phyloP scores from a whole-genome alignment of 2,113 vertebrate species.

The Bubo scandiacus region DNA sequence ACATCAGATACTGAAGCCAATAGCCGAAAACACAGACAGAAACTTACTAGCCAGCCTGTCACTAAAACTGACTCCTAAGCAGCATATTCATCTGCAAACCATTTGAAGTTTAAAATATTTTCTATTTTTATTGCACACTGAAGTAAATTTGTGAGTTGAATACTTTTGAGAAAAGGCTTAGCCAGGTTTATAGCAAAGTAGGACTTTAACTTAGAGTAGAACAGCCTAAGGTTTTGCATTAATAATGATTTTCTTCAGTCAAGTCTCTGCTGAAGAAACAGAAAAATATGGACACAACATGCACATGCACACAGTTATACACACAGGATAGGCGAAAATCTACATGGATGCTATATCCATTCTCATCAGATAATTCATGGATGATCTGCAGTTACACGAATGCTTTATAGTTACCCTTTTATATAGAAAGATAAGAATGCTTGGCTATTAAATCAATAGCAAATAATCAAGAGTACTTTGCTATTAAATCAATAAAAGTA shows the following conservation, averaged over 20 bases:
- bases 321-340: neutral
- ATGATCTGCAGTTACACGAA: constrained; percentile 38
- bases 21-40: neutral
- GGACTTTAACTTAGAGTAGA: neutral
- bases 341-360: neutral
- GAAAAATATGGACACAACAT: neutral
- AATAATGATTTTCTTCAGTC: neutral
- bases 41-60: neutral
- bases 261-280: neutral
- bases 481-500: constrained; percentile 53
- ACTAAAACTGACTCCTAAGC: neutral
- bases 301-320: neutral
- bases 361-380: constrained; percentile 25
- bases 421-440: neutral
- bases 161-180: neutral
- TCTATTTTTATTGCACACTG: neutral
- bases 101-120: neutral
- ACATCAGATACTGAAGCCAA: neutral
- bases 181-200: neutral
- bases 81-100: neutral
- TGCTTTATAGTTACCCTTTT: constrained; percentile 1
- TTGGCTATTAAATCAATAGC: constrained; percentile 45
- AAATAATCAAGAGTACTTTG: constrained; percentile 28
- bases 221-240: neutral
- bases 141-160: neutral